Percentiles rank a stretch among this genome's conserved stretches.
phyloP scores from a whole-genome alignment of 2,888 invertebrate genomes.

The Ochropleura leucogaster region DNA sequence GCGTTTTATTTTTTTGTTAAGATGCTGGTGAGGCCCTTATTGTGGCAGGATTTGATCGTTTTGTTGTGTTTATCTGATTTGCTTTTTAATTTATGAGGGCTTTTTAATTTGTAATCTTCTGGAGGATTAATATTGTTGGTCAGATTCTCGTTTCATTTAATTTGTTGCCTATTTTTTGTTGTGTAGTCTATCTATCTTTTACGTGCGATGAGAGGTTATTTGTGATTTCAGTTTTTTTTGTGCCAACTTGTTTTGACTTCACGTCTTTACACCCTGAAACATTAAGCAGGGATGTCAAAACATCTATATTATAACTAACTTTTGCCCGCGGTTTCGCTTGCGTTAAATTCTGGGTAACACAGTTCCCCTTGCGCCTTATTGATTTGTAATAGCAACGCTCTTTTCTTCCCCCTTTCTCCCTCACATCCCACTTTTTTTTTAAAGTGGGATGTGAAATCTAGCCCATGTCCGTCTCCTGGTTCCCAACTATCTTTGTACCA shows the following conservation, averaged over 20 bases:
- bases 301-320: neutral
- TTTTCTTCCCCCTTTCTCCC: no score
- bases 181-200: neutral
- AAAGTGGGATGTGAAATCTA: no score
- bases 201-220: neutral
- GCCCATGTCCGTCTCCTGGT: no score
- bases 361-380: no score
- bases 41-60: conserved; percentile 12
- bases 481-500: no score
- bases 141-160: neutral
- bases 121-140: neutral
- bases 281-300: neutral
- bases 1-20: conserved; percentile 54
- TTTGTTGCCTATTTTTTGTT: neutral
- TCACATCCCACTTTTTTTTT: no score
- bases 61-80: conserved; percentile 20
- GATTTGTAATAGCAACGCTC: no score
- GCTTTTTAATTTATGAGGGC: conserved; percentile 3
- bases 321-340: no score
- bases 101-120: conserved; percentile 8
- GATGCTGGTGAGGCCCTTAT: conserved; percentile 31
- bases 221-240: neutral
- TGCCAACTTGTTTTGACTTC: neutral
- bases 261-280: neutral
- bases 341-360: no score